Conservation (phyloP, 2,888 invertebrate species). For the Agapostemon virescens region DNA sequence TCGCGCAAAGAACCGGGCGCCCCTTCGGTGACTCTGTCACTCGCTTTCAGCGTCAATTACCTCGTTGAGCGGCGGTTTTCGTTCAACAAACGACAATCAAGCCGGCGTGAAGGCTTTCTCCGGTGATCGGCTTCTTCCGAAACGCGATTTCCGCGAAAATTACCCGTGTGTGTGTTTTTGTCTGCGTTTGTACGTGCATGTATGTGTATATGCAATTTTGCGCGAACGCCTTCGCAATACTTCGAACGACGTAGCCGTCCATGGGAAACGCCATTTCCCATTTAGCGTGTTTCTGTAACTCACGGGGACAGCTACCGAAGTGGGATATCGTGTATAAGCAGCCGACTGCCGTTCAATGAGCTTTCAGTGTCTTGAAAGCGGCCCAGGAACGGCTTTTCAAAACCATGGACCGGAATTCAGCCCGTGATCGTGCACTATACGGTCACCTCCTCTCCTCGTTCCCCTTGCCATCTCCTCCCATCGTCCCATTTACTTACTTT, state of each 20-base stretch:
- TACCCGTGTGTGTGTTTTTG: background rate
- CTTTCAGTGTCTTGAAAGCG: slow-evolving; percentile 20
- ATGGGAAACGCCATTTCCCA: background rate
- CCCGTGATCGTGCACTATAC: background rate
- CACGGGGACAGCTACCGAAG: background rate
- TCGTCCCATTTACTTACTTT: background rate
- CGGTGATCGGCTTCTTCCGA: background rate
- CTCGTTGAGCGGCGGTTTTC: slow-evolving; percentile 47
- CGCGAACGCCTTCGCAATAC: slow-evolving; percentile 3
- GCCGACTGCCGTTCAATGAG: slow-evolving; percentile 3
- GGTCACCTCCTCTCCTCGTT: accelerated
- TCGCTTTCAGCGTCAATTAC: slow-evolving; percentile 56
- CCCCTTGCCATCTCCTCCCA: too few relatives aligned
- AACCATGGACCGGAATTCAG: slow-evolving; percentile 19
- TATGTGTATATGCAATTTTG: too few relatives aligned
- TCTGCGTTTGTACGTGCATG: too few relatives aligned
- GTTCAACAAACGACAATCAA: slow-evolving; percentile 30
- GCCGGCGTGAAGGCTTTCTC: slow-evolving; percentile 12
- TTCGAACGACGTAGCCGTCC: background rate
- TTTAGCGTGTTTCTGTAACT: slow-evolving; percentile 13
- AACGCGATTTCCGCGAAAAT: background rate
- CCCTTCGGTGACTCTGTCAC: slow-evolving; percentile 41
- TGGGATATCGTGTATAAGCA: slow-evolving; percentile 13
- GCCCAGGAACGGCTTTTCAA: background rate
- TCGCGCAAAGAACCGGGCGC: slow-evolving; percentile 26